A percentile compares a stretch with the other conserved stretches of the same genome.
Evolutionary conservation across 2,113 vertebrate species (phyloP).

Genomic region (Lichenostomus cassidix): DNA sequence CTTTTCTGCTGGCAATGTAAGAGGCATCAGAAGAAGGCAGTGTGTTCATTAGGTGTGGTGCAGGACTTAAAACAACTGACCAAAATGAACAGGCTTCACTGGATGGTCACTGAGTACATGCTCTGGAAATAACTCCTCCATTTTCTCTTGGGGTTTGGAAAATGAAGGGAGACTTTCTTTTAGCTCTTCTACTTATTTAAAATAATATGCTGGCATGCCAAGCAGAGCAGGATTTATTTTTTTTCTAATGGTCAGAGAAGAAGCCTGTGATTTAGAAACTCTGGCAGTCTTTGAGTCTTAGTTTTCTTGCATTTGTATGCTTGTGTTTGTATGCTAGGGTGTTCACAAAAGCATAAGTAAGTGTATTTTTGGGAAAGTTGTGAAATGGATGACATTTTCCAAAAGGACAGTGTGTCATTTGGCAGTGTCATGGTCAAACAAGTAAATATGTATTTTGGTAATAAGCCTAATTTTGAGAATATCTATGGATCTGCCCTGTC

Average conservation of each 20-base stretch:
- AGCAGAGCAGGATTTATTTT: neutral
- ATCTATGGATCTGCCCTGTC: neutral
- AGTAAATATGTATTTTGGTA: slow-evolving; percentile 50
- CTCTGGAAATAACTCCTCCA: slow-evolving; percentile 29
- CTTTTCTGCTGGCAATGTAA: neutral
- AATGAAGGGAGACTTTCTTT: slow-evolving; percentile 31
- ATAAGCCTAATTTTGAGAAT: neutral
- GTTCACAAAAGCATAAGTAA: neutral
- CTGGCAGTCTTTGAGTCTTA: neutral
- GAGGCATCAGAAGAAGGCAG: neutral
- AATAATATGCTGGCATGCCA: neutral
- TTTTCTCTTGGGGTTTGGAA: slow-evolving; percentile 19
- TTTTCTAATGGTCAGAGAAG: neutral
- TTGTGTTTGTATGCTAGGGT: neutral
- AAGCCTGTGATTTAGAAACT: neutral
- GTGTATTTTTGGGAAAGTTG: neutral
- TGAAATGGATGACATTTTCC: slow-evolving; percentile 27
- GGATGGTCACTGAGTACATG: neutral
- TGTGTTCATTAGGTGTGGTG: slow-evolving; percentile 13
- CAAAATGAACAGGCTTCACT: slow-evolving; percentile 12
- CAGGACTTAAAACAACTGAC: neutral
- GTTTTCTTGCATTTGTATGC: neutral
- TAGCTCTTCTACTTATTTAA: neutral
- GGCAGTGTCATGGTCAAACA: neutral
- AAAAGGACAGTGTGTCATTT: slow-evolving; percentile 31